Percentiles rank a stretch among this genome's conserved stretches.
Evolutionary conservation across 2,797 vertebrate genomes (phyloP).

Genomic region (Tauraco hartlaubi): DNA sequence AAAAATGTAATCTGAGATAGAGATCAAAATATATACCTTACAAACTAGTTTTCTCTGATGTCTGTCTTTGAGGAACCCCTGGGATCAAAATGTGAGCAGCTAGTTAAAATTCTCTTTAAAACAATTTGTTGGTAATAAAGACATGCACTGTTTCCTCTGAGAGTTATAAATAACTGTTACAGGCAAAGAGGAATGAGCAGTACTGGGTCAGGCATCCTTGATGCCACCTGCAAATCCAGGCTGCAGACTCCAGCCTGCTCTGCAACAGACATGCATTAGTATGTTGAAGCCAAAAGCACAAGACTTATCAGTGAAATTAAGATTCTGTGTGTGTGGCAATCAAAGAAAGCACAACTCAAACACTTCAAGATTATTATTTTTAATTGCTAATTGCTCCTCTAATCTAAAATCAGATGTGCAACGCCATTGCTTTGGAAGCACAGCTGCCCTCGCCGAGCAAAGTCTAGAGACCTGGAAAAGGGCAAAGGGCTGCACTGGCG

Average conservation of each 20-base stretch:
- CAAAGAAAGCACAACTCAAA: slow-evolving; percentile 46
- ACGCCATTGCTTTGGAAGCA: neutral
- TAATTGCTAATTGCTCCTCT: slow-evolving; percentile 71
- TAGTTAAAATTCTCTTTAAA: neutral
- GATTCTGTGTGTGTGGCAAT: slow-evolving; percentile 65
- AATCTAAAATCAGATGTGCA: slow-evolving; percentile 57
- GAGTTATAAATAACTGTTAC: neutral
- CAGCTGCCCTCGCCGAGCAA: neutral
- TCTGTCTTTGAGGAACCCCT: neutral
- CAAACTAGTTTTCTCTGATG: neutral
- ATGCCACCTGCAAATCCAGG: neutral
- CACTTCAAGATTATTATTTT: slow-evolving; percentile 65
- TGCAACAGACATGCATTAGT: neutral
- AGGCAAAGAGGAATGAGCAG: neutral
- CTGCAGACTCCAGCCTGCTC: slow-evolving; percentile 4
- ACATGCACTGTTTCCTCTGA: neutral
- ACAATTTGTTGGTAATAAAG: neutral
- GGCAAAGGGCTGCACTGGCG: neutral
- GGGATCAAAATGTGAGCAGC: neutral
- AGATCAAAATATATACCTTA: neutral
- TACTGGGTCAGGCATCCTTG: neutral
- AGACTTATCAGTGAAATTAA: slow-evolving; percentile 39
- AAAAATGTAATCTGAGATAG: neutral
- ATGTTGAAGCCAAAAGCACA: slow-evolving; percentile 15
- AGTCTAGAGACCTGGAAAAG: neutral